Percentiles rank a stretch among this genome's conserved stretches.
Conservation (phyloP, 2,888 invertebrate species). For the Lasioglossum figueresi region DNA sequence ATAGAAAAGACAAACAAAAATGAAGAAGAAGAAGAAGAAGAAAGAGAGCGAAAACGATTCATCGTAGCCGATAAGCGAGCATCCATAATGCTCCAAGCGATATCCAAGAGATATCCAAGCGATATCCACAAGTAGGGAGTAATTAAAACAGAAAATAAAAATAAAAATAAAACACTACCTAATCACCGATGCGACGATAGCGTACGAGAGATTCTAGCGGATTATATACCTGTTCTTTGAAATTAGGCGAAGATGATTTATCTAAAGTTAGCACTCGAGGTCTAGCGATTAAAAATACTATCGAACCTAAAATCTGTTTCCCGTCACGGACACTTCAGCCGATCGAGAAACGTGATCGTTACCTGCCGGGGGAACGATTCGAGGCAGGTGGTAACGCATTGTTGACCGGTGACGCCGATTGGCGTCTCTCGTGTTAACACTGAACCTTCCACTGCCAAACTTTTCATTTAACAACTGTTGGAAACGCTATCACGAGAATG, state of each 20-base stretch:
- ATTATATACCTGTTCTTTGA: conserved; percentile 63
- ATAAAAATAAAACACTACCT: conserved; percentile 23
- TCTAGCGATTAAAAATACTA: conserved; percentile 44
- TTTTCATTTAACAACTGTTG: not conserved
- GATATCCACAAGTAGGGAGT: conserved; percentile 49
- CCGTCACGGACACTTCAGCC: conserved; percentile 52
- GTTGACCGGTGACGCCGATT: not conserved
- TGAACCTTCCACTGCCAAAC: not conserved
- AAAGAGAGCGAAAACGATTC: conserved; percentile 35
- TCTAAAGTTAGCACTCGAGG: conserved; percentile 64
- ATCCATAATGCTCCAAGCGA: too few species aligned
- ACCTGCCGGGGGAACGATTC: conserved; percentile 56
- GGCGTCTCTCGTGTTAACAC: not conserved
- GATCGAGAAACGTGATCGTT: conserved; percentile 57
- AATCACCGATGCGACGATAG: conserved; percentile 36
- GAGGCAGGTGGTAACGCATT: conserved; percentile 33
- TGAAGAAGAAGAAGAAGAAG: conserved; percentile 20
- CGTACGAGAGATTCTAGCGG: conserved; percentile 37
- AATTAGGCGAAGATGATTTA: conserved; percentile 63
- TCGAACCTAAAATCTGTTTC: conserved; percentile 55
- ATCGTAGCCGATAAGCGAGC: conserved; percentile 56
- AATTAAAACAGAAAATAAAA: conserved; percentile 10
- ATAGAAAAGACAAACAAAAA: not conserved
- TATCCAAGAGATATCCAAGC: conserved; percentile 52
- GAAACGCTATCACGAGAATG: not conserved